These are phyloP conservation scores for Oenanthe oenanthe DNA, from an alignment of 2,113 vertebrate species.

Conservation along the genomic window DNA sequence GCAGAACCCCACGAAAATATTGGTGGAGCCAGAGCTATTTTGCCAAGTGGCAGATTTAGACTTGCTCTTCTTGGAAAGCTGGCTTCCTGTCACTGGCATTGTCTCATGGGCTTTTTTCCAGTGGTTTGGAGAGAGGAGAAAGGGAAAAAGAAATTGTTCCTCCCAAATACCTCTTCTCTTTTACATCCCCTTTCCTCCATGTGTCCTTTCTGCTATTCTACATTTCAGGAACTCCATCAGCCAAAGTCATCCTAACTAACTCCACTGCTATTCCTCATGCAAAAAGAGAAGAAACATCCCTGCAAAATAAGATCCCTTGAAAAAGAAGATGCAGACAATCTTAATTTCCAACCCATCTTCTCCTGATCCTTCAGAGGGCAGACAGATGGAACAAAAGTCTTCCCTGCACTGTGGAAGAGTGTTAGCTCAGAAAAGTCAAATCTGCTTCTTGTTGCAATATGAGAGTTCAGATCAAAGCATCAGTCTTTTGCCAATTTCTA, in stretches of 20 bases:
- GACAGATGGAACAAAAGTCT: neutral
- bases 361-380: neutral
- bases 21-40: constrained; percentile 39
- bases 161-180: constrained; percentile 9
- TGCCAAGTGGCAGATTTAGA: constrained; percentile 57
- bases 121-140: constrained; percentile 32
- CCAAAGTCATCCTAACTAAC: neutral
- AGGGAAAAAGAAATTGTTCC: neutral
- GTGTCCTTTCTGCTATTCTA: neutral
- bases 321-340: neutral
- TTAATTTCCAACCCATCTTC: neutral
- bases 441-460: neutral
- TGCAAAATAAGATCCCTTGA: neutral
- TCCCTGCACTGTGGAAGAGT: neutral
- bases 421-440: neutral
- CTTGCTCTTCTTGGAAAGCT: constrained; percentile 65
- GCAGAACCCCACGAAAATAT: constrained; percentile 49
- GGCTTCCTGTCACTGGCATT: constrained; percentile 51
- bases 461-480: neutral
- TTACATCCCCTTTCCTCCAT: neutral
- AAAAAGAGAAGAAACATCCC: neutral
- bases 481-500: neutral
- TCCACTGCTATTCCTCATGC: neutral
- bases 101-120: constrained; percentile 24
- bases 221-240: neutral